Percentiles rank a stretch among this genome's conserved stretches.
phyloP scores from a whole-genome alignment of 2,888 invertebrate species.

The Conchocele bisecta region DNA sequence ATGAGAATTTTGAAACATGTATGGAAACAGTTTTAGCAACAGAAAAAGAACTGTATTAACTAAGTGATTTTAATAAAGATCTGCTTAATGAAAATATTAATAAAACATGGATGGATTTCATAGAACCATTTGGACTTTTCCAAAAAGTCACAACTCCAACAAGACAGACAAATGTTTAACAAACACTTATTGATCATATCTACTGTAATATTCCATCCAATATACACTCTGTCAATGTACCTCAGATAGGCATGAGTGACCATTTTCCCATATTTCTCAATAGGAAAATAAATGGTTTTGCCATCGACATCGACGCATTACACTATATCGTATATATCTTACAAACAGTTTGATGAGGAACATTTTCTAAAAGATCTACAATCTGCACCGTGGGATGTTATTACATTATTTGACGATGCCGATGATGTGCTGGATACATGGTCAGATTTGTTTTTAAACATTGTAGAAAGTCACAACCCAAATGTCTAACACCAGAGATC shows the following conservation, averaged over 20 bases:
- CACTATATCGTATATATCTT: neutral
- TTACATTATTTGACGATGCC: neutral
- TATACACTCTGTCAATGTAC: neutral
- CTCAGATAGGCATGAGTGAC: neutral
- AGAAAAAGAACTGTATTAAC: neutral
- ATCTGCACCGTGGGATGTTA: neutral
- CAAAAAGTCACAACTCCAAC: neutral
- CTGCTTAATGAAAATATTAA: neutral
- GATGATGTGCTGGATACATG: neutral
- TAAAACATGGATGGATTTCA: neutral
- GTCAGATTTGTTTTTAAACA: neutral
- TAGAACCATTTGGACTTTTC: neutral
- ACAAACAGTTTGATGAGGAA: slow-evolving; percentile 5
- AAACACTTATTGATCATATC: slow-evolving; percentile 9
- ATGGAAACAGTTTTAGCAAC: neutral
- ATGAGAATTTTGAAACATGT: neutral
- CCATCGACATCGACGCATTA: neutral
- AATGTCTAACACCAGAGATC: neutral
- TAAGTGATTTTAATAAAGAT: slow-evolving; percentile 6
- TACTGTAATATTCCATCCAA: neutral
- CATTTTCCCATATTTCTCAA: neutral
- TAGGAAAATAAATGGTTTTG: neutral
- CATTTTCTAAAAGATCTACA: neutral
- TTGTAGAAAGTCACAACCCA: neutral
- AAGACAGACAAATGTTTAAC: neutral